phyloP scores from a whole-genome alignment of 2,888 invertebrate genomes.

The Rapana venosa region DNA sequence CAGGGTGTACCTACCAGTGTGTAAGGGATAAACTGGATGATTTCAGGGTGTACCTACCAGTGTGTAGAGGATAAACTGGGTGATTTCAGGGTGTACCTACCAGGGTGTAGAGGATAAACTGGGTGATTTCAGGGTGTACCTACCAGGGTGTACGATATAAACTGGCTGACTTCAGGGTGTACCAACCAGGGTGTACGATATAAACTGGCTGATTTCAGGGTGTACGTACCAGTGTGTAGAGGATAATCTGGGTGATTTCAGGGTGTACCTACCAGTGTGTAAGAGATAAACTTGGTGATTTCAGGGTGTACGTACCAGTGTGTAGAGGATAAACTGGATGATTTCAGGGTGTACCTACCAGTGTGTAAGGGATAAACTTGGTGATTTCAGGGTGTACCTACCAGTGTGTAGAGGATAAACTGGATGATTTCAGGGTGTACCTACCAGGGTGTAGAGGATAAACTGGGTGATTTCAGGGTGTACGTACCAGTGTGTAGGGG shows the following conservation, averaged over 20 bases:
- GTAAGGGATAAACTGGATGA: constrained; percentile 25
- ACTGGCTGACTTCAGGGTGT: neutral
- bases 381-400: neutral
- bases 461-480: neutral
- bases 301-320: neutral
- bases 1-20: constrained; percentile 76
- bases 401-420: neutral
- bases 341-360: neutral
- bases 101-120: neutral
- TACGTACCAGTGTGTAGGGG: neutral
- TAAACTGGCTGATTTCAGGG: neutral
- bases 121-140: neutral
- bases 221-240: neutral
- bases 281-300: neutral
- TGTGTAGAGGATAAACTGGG: neutral
- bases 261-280: constrained; percentile 81
- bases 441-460: neutral
- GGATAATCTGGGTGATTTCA: constrained; percentile 83
- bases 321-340: neutral
- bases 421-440: neutral
- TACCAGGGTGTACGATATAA: neutral
- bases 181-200: neutral
- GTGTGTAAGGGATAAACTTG: neutral
- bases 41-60: neutral
- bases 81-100: neutral